These are phyloP conservation scores for Tarsius wallacei DNA, from an alignment of 2,797 vertebrate species.

Conservation along the genomic window DNA sequence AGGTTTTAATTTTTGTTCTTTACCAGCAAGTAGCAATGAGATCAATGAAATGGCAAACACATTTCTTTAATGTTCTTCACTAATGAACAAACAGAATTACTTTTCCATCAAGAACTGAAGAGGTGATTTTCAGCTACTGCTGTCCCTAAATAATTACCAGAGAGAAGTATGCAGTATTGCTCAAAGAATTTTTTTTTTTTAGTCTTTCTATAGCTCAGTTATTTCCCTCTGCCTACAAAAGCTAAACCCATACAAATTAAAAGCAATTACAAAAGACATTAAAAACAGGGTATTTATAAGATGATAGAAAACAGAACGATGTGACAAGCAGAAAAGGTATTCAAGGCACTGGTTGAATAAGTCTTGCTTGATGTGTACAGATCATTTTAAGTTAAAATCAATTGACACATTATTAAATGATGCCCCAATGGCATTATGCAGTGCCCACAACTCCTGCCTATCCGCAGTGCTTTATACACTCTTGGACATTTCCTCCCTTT, in stretches of 20 bases:
- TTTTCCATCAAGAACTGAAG: constrained; percentile 49
- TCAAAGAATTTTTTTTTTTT: neutral
- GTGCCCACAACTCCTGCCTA: accelerated
- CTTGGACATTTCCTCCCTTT: neutral
- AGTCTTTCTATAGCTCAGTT: neutral
- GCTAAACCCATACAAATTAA: neutral
- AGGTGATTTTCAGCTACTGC: neutral
- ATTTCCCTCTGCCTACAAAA: neutral
- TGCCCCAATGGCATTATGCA: neutral
- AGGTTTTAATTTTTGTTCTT: constrained; percentile 28
- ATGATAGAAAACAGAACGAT: constrained; percentile 25
- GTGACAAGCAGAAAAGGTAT: neutral
- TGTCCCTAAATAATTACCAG: neutral
- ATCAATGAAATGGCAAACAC: constrained; percentile 6
- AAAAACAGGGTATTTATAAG: neutral
- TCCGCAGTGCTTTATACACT: neutral
- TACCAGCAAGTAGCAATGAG: constrained; percentile 25
- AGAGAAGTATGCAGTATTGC: neutral
- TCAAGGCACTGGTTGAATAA: neutral
- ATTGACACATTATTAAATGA: neutral
- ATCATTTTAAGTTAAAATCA: neutral
- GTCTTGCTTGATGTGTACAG: neutral
- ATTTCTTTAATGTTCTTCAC: neutral
- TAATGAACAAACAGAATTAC: constrained; percentile 21
- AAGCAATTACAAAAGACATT: neutral